phyloP scores from a whole-genome alignment of 2,888 invertebrate species.

The Acronicta leporina region DNA sequence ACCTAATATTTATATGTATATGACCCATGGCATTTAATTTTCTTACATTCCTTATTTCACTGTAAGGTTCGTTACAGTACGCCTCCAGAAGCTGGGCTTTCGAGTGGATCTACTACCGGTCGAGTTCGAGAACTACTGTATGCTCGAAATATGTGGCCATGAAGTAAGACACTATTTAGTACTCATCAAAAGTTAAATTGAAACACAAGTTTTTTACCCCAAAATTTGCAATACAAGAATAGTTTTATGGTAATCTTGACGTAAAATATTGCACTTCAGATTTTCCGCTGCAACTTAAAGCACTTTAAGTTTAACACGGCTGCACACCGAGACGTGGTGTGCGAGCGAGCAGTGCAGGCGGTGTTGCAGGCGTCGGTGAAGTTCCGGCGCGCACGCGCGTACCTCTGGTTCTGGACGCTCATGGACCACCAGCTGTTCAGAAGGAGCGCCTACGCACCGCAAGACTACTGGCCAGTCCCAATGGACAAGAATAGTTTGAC shows the following conservation, averaged over 20 bases:
- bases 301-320: conserved; percentile 74
- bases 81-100: conserved; percentile 71
- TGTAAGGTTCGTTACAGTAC: conserved; percentile 64
- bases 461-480: conserved; percentile 66
- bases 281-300: conserved; percentile 74
- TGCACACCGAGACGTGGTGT: conserved; percentile 68
- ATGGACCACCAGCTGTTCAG: conserved; percentile 70
- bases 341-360: conserved; percentile 71
- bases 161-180: conserved; percentile 69
- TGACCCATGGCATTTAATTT: too few species aligned
- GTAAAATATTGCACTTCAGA: not conserved
- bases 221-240: too few species aligned
- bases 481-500: conserved; percentile 23
- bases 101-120: conserved; percentile 72
- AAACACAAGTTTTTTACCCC: too few species aligned
- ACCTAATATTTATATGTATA: too few species aligned
- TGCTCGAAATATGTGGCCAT: conserved; percentile 76
- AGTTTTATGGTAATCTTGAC: too few species aligned
- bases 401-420: conserved; percentile 71
- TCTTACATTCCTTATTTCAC: too few species aligned
- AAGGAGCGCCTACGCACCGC: conserved; percentile 62
- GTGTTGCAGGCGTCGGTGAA: conserved; percentile 67
- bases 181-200: too few species aligned
- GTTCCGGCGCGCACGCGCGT: conserved; percentile 67
- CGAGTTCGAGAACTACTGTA: conserved; percentile 70